Evolutionary conservation across 2,888 invertebrate genomes (phyloP).

Genomic region (Zygaena filipendulae): DNA sequence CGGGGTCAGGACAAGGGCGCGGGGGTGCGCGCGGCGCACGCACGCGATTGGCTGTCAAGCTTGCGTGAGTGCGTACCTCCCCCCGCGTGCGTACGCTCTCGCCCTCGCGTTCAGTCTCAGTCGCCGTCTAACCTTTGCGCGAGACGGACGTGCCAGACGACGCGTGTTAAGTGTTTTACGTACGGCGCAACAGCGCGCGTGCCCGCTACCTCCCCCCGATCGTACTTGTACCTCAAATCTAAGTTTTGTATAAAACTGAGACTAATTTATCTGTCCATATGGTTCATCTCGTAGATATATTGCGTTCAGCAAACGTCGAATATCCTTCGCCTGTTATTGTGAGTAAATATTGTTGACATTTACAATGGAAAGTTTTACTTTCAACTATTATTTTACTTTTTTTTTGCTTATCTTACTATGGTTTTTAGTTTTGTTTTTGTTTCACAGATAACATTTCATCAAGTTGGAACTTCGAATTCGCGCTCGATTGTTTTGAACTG

Average conservation of each 20-base stretch:
- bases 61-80: slow-evolving; percentile 66
- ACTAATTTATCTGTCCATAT: slow-evolving; percentile 74
- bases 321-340: slow-evolving; percentile 80
- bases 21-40: slow-evolving; percentile 67
- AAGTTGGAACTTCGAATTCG: too few relatives aligned
- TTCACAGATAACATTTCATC: too few relatives aligned
- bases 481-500: too few relatives aligned
- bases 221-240: slow-evolving; percentile 19
- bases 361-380: slow-evolving; percentile 14
- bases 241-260: slow-evolving; percentile 44
- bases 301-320: slow-evolving; percentile 82
- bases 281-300: slow-evolving; percentile 85
- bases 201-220: slow-evolving; percentile 31
- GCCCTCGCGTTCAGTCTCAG: slow-evolving; percentile 48
- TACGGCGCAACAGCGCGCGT: slow-evolving; percentile 35
- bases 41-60: slow-evolving; percentile 61
- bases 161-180: slow-evolving; percentile 34
- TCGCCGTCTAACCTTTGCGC: slow-evolving; percentile 44
- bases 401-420: slow-evolving; percentile 17
- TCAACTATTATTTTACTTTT: slow-evolving; percentile 11
- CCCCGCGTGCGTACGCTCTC: slow-evolving; percentile 63
- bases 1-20: slow-evolving; percentile 44
- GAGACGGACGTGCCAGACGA: slow-evolving; percentile 34
- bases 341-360: slow-evolving; percentile 59
- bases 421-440: slow-evolving; percentile 14